Evolutionary conservation across 2,888 invertebrate genomes (phyloP).

Genomic region (Lithophane ornitopus): DNA sequence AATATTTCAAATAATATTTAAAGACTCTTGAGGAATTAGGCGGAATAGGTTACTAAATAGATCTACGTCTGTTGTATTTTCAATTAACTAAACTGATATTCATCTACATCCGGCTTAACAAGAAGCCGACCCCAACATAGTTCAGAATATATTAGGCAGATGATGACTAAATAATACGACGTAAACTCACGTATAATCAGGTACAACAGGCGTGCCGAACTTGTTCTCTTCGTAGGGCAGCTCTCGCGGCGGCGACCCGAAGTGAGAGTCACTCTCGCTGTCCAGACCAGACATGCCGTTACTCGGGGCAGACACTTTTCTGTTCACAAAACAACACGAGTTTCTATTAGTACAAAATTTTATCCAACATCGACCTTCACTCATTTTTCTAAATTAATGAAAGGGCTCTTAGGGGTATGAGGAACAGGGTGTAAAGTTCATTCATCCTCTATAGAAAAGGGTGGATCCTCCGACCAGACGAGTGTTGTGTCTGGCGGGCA

Average conservation of each 20-base stretch:
- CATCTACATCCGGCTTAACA: neutral
- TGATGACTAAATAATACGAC: neutral
- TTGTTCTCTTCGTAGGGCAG: conserved; percentile 73
- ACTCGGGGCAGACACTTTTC: conserved; percentile 77
- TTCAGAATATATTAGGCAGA: neutral
- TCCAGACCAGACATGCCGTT: conserved; percentile 83
- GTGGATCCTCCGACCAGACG: too few species aligned
- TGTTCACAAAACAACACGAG: conserved; percentile 51
- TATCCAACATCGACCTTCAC: neutral
- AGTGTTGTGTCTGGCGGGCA: too few species aligned
- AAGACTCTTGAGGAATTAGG: too few species aligned
- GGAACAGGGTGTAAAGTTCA: too few species aligned
- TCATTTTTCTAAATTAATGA: too few species aligned
- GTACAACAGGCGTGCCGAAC: conserved; percentile 87
- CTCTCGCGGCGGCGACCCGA: conserved; percentile 85
- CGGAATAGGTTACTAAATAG: too few species aligned
- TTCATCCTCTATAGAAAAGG: too few species aligned
- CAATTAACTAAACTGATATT: neutral
- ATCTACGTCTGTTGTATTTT: too few species aligned
- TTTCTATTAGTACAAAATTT: neutral
- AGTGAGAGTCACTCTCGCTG: conserved; percentile 84
- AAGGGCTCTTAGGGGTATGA: too few species aligned
- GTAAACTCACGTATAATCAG: conserved; percentile 90
- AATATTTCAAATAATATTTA: too few species aligned
- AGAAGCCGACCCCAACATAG: neutral